These are phyloP conservation scores for Cosmopolites sordidus DNA, from an alignment of 2,888 invertebrate species.

Conservation along the genomic window DNA sequence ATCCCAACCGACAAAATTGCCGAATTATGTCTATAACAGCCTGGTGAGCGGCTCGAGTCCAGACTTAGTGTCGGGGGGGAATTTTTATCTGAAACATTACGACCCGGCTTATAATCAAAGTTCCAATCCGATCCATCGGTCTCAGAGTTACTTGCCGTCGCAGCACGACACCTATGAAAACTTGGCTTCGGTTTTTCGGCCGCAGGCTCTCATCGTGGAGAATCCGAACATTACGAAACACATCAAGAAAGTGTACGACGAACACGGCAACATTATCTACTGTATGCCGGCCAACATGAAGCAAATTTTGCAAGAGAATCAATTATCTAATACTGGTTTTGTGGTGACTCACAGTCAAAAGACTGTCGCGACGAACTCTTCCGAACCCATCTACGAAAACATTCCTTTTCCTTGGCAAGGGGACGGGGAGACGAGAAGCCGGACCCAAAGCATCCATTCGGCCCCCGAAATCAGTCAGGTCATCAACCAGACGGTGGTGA, in stretches of 20 bases:
- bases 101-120: conserved; percentile 39
- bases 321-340: conserved; percentile 46
- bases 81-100: conserved; percentile 53
- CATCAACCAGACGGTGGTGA: conserved; percentile 40
- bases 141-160: conserved; percentile 46
- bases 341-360: conserved; percentile 53
- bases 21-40: conserved; percentile 41
- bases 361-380: conserved; percentile 47
- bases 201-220: conserved; percentile 52
- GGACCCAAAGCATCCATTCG: conserved; percentile 68
- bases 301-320: conserved; percentile 47
- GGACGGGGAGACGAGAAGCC: conserved; percentile 44
- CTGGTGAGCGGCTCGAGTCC: conserved; percentile 74
- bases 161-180: conserved; percentile 70
- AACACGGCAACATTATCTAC: conserved; percentile 60
- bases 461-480: conserved; percentile 57
- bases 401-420: conserved; percentile 67
- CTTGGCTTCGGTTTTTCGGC: conserved; percentile 56
- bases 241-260: conserved; percentile 59
- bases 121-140: conserved; percentile 43
- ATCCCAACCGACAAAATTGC: conserved; percentile 52
- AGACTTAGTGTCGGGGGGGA: conserved; percentile 70
- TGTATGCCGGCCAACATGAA: conserved; percentile 56
- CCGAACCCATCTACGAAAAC: conserved; percentile 79
- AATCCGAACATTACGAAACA: conserved; percentile 58